phyloP scores from a whole-genome alignment of 2,888 invertebrate species.

The Panzeria rudis region DNA sequence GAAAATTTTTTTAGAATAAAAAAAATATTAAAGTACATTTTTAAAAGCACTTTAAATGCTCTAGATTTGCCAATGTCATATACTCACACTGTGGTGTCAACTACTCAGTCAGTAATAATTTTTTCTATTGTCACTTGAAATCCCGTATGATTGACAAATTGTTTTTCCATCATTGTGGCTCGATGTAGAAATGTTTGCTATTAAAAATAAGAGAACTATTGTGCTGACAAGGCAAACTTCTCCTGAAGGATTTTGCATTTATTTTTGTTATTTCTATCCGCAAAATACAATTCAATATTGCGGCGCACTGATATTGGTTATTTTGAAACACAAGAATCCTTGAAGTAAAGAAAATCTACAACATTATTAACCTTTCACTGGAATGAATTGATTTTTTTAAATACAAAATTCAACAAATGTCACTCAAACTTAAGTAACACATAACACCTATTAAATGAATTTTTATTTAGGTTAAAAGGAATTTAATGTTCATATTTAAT shows the following conservation, averaged over 20 bases:
- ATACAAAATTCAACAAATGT: constrained; percentile 32
- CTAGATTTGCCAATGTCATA: constrained; percentile 45
- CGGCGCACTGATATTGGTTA: constrained; percentile 12
- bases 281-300: constrained; percentile 34
- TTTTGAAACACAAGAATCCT: constrained; percentile 10
- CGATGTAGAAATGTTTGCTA: constrained; percentile 19
- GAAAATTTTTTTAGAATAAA: constrained; percentile 23
- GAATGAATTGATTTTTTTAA: constrained; percentile 29
- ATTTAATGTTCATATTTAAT: constrained; percentile 18
- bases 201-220: constrained; percentile 13
- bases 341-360: constrained; percentile 19
- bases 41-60: constrained; percentile 50
- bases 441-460: constrained; percentile 3
- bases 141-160: constrained; percentile 70
- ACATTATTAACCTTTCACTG: constrained; percentile 55
- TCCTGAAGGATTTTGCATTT: constrained; percentile 25
- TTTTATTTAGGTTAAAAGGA: constrained; percentile 31
- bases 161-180: constrained; percentile 55
- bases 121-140: constrained; percentile 68
- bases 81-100: constrained; percentile 48
- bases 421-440: constrained; percentile 24
- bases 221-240: constrained; percentile 54
- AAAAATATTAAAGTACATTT: constrained; percentile 33
- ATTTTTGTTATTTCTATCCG: constrained; percentile 27
- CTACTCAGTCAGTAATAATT: constrained; percentile 47